phyloP scores from a whole-genome alignment of 2,888 invertebrate species.

The Tachina lurida region DNA sequence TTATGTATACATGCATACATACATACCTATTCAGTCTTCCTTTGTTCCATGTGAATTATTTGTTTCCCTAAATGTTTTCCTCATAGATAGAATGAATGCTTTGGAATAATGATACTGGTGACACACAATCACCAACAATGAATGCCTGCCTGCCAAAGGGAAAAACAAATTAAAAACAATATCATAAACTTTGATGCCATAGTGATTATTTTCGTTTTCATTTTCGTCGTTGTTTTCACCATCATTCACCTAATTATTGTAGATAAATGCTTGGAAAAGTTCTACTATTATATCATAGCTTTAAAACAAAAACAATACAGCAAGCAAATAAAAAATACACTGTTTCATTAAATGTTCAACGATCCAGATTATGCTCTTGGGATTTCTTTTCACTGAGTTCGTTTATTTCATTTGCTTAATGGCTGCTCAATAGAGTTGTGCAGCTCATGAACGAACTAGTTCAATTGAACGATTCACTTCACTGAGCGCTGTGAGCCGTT shows the following conservation, averaged over 20 bases:
- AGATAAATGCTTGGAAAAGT: constrained; percentile 23
- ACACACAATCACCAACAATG: constrained; percentile 57
- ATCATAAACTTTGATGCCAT: constrained; percentile 28
- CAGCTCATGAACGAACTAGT: too few species aligned
- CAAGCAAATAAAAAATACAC: neutral
- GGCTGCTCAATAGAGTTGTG: constrained; percentile 27
- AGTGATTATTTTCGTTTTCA: constrained; percentile 30
- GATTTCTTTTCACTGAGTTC: neutral
- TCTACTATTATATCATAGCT: neutral
- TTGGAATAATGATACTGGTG: constrained; percentile 62
- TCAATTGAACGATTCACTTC: too few species aligned
- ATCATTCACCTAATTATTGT: constrained; percentile 11
- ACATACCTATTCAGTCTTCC: constrained; percentile 29
- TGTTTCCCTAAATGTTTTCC: constrained; percentile 2
- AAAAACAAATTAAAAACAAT: constrained; percentile 9
- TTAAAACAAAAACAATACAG: neutral
- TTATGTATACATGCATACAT: too few species aligned
- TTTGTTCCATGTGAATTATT: constrained; percentile 32
- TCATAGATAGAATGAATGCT: constrained; percentile 23
- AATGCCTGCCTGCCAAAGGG: neutral
- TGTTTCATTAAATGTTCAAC: neutral
- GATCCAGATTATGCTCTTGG: constrained; percentile 14
- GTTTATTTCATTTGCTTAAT: constrained; percentile 24
- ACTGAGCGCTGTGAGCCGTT: too few species aligned
- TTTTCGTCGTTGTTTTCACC: constrained; percentile 1